Conservation (phyloP, 2,888 invertebrate genomes). For the Cheilosia scutellata region DNA sequence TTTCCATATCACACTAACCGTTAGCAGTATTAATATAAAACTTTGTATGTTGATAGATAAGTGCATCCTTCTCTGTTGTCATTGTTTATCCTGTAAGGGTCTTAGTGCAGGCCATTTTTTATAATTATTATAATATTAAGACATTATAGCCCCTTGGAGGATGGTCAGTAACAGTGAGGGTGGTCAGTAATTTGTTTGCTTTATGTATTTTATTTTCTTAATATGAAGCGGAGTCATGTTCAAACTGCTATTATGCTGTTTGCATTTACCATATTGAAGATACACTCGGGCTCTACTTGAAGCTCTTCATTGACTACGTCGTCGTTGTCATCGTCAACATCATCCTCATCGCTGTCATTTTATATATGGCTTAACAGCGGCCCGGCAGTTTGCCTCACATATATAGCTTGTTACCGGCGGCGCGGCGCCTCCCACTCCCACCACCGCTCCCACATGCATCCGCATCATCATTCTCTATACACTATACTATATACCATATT, state of each 20-base stretch:
- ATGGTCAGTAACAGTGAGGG: too few relatives aligned
- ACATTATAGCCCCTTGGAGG: too few relatives aligned
- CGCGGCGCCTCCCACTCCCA: background rate
- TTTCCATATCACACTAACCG: too few relatives aligned
- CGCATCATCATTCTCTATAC: background rate
- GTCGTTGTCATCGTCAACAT: constrained; percentile 22
- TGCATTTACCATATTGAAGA: constrained; percentile 53
- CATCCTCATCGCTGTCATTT: constrained; percentile 25
- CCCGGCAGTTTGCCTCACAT: constrained; percentile 4
- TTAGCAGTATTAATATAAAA: too few relatives aligned
- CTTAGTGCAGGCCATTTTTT: too few relatives aligned
- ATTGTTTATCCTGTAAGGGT: too few relatives aligned
- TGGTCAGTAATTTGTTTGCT: too few relatives aligned
- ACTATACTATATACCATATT: background rate
- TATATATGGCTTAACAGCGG: constrained; percentile 21
- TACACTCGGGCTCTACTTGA: constrained; percentile 15
- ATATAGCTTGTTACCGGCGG: constrained; percentile 32
- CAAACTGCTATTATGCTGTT: constrained; percentile 40
- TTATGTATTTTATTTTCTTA: constrained; percentile 18
- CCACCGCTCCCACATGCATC: background rate
- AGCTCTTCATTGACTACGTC: constrained; percentile 19
- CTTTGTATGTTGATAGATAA: too few relatives aligned
- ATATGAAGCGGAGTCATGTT: constrained; percentile 34
- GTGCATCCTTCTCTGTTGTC: too few relatives aligned
- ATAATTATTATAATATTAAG: too few relatives aligned